A percentile compares a stretch with the other conserved stretches of the same genome.
Evolutionary conservation across 2,888 invertebrate genomes (phyloP).

Genomic region (Lepeophtheirus nordmannii): DNA sequence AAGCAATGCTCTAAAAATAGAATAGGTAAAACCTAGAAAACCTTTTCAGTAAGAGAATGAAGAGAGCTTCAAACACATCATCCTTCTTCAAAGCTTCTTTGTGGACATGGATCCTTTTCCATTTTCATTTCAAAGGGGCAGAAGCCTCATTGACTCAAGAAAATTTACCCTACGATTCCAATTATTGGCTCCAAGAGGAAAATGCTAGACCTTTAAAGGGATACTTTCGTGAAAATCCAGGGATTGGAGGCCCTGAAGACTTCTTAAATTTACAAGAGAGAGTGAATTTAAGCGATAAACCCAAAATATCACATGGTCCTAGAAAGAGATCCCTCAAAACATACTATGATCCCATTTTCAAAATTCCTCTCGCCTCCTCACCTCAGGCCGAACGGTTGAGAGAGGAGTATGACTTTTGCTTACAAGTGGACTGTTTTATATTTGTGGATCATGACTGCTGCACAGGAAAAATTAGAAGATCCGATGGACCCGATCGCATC

Average conservation of each 20-base stretch:
- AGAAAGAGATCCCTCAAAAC: not conserved
- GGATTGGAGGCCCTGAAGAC: not conserved
- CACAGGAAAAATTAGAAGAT: not conserved
- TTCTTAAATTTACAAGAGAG: not conserved
- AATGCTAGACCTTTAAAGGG: not conserved
- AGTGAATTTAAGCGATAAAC: not conserved
- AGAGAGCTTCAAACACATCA: too few species aligned
- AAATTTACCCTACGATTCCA: not conserved
- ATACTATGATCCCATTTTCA: not conserved
- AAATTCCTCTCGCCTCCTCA: not conserved
- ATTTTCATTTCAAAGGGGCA: too few species aligned
- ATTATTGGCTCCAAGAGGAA: not conserved
- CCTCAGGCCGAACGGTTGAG: not conserved
- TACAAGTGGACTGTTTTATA: not conserved
- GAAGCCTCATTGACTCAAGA: not conserved
- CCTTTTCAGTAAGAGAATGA: too few species aligned
- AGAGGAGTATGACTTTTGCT: not conserved
- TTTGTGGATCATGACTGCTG: not conserved
- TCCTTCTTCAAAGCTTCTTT: too few species aligned
- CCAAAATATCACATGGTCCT: not conserved
- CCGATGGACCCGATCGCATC: not conserved
- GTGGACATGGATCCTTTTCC: too few species aligned
- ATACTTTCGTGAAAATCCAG: not conserved
- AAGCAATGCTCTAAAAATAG: too few species aligned
- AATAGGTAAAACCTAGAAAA: too few species aligned